These are phyloP conservation scores for Proctacanthus coquilletti DNA, from an alignment of 1,140 invertebrate genomes.

Conservation along the genomic window DNA sequence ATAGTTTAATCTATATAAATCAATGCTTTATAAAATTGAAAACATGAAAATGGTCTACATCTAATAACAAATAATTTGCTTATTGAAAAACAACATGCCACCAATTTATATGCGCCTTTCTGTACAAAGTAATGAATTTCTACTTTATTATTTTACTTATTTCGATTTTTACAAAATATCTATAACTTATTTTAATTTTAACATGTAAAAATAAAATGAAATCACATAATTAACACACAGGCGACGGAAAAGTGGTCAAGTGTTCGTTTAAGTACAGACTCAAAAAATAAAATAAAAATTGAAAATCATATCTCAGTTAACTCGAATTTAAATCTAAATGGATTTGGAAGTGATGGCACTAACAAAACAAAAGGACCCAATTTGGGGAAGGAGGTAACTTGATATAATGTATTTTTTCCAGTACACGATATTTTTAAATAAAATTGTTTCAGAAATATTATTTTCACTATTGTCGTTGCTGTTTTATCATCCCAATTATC, in stretches of 20 bases:
- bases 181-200: not conserved
- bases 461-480: no score
- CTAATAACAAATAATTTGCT: not conserved
- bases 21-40: no score
- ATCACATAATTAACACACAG: not conserved
- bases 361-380: not conserved
- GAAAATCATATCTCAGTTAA: slow-evolving; percentile 8
- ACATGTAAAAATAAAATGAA: not conserved
- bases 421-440: no score
- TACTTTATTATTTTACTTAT: not conserved
- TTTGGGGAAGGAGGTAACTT: slow-evolving; percentile 8
- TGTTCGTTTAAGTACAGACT: slow-evolving; percentile 7
- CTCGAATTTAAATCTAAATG: slow-evolving; percentile 9
- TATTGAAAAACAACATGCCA: no score
- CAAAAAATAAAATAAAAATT: slow-evolving; percentile 7
- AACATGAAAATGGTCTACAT: no score
- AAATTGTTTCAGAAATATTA: no score
- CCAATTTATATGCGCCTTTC: no score
- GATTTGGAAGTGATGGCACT: slow-evolving; percentile 2
- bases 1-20: no score
- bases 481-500: no score
- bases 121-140: no score
- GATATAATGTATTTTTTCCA: no score
- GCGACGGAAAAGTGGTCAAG: slow-evolving; percentile 9
- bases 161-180: not conserved